Base-by-base conservation (phyloP, 1,140 invertebrate species). In the Sarcophaga bullata region DNA sequence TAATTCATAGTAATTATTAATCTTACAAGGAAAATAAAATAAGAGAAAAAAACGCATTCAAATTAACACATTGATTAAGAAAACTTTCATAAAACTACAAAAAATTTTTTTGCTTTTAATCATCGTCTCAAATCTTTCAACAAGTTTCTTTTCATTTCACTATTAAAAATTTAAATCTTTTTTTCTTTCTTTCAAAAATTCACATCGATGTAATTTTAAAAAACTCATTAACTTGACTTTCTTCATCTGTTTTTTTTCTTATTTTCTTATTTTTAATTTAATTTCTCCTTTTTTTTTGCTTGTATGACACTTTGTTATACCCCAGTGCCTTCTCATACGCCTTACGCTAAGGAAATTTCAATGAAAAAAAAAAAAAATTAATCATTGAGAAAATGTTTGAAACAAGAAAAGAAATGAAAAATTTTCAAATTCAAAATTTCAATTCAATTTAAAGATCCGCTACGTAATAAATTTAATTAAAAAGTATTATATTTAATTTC, bases 401-500 rank as follows among this genome's bases (percentile, higher is more conserved):
- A 37, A 37, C 1, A 37, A 37, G 4, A 37, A 37, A 37, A 37
- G 4, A 37, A 37, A 37, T 37, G 25, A 37, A 37, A n/a, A n/a
- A n/a, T n/a, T n/a, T n/a, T n/a, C n/a, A n/a, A n/a, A n/a, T 37
- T 1, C 25, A 37, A 37, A 37, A 37, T 37, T 37, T 4, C 1
- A 37, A 37, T 37, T 37, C 25, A 37, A 37, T 37, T 37, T 37
- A 37, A 37, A 37, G 13, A 58, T 15, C 52, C 52, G 52, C 52
- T 58, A 58, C 11, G 4, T 37, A 58, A 58, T 58, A 58, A 58
- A 58, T 58, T 58, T 58, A 58, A 58, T 58, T 58, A 68, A 68
- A 68, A 68, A 68, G n/a, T 68, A 68, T 68, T 68, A 68, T 68
- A 68, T 68, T 68, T 68, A 68, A 68, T 68, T 17, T 19, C 1